Evolutionary conservation across 1,140 invertebrate species (phyloP).

Genomic region (Sipha flava): DNA sequence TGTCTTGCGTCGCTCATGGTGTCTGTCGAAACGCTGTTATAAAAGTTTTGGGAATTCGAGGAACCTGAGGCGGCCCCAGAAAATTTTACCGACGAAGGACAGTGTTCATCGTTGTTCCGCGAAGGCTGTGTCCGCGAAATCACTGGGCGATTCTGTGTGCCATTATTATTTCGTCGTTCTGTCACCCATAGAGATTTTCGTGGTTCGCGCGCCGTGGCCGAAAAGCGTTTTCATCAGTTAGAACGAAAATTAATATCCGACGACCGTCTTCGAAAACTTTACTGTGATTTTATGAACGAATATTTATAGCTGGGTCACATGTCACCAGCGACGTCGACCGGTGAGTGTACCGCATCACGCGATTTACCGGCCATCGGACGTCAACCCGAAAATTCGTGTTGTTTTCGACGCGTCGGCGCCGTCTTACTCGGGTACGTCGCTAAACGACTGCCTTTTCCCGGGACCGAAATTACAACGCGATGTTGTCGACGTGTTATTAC

Average conservation of each 20-base stretch:
- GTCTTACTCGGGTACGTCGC: conserved; percentile 35
- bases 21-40: not conserved
- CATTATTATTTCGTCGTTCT: too few species aligned
- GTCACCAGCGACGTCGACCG: too few species aligned
- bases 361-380: conserved; percentile 36
- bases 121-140: conserved; percentile 6
- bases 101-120: not conserved
- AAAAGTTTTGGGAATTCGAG: not conserved
- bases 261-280: too few species aligned
- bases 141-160: too few species aligned
- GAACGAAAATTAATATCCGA: too few species aligned
- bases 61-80: not conserved
- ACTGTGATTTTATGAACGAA: too few species aligned
- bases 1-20: not conserved
- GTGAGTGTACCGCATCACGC: too few species aligned
- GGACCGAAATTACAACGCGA: conserved; percentile 43
- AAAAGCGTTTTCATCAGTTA: too few species aligned
- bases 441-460: conserved; percentile 39
- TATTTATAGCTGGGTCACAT: too few species aligned
- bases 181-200: too few species aligned
- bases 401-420: conserved; percentile 43
- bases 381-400: conserved; percentile 40
- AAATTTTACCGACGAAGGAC: not conserved
- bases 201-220: too few species aligned
- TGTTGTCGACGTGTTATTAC: conserved; percentile 41